Base-by-base conservation (phyloP, 2,113 vertebrate species). In the Scolopax mira region DNA sequence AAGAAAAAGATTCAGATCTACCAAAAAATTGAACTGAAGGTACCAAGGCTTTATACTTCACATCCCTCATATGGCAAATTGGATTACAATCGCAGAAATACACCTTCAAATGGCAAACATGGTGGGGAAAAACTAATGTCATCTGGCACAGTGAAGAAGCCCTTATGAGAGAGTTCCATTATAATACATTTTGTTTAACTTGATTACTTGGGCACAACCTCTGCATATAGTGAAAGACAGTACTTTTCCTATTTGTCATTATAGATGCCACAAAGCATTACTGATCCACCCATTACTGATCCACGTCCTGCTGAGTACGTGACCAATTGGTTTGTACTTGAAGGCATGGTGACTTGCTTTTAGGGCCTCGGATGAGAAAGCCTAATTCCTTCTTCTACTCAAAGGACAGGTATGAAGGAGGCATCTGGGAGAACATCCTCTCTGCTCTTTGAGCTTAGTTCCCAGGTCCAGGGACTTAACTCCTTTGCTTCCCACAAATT, bases 11-110 rank as follows among this genome's bases (percentile, higher is more conserved):
- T 3, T 25, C 57, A 44, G 19, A 72, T 35, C 57, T 83, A n/a
- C 74, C 55, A 95, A 92, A 91, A 91, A 89, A 48, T 52, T 85
- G 61, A 93, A 87, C 27, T 51, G 66, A 92, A 75, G 64, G 27
- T 46, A 70, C 75, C 58, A 61, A 96, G 37, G 30, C 15, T 79
- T 75, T 25, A 28, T 55, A 65, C 88, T 95, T 94, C 52, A 77
- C 18, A 69, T 11, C 9, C 35, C 7, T 88, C 16, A n/a, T 65
- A 69, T 5, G 21, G 35, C 28, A 94, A 72, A 92, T 74, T 60
- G 61, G 33, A 84, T 90, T 58, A 70, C 70, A 79, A 61, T 48
- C 3, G 2, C 52, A 88, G 62, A 51, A 86, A 71, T 39, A 79
- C 9, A 80, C 18, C 30, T 79, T 70, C 41, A 57, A 84, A 72